Evolutionary conservation across 2,797 vertebrate species (phyloP), one percentile per base, ranked within the genome.

Genomic region (Clarias laeviceps): DNA sequence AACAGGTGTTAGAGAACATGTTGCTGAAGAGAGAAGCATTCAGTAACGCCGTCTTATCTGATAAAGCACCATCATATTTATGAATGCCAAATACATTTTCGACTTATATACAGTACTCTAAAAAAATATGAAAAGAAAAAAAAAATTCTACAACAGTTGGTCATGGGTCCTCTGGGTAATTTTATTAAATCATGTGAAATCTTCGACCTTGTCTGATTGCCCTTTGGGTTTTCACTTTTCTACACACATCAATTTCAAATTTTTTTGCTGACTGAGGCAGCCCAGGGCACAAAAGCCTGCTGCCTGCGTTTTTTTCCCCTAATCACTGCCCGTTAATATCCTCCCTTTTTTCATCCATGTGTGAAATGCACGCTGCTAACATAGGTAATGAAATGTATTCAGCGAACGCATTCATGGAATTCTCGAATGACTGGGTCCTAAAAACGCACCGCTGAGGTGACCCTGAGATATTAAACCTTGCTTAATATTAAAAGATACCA

Each of bases 161-260:
- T 87, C 34, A 54, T 72, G 79, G 0, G 29, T 82, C 84, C 84
- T 78, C 59, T 84, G 86, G 82, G 82, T 56, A 66, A 82, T 82
- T 83, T 68, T 83, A 82, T 64, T 84, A 84, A 88, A 88, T 87
- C 72, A 87, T 65, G 69, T 76, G 24, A 82, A 89, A 83, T 78
- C 70, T 79, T 73, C 82, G 56, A 89, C 88, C 88, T 87, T 90
- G 77, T 83, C 32, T 81, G 81, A 77, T 65, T 50, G 81, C 65
- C 83, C 85, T 88, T 74, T 54, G 45, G 74, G 50, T 73, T 83
- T 56, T 79, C 82, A 73, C 45, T 54, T 83, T 90, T 85, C 34
- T 69, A 83, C n/a, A 68, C 78, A 68, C 86, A 90, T 90, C 83
- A 86, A 86, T 85, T 81, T 87, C 68, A 56, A 27, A 9, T 34